phyloP scores from a whole-genome alignment of 2,888 invertebrate genomes.

The Gisinianus flammeolus region DNA sequence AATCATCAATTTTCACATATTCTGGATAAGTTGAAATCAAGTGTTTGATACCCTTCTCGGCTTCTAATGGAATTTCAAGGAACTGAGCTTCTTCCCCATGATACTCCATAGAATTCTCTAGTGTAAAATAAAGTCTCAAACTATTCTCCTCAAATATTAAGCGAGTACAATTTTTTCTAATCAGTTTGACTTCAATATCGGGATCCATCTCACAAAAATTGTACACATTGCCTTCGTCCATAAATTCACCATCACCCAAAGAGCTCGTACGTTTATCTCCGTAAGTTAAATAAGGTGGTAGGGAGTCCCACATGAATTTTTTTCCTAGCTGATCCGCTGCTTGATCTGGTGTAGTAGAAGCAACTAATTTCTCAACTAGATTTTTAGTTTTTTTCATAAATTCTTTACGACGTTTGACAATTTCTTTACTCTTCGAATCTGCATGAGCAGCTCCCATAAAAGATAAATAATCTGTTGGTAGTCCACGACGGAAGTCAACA shows the following conservation, averaged over 20 bases:
- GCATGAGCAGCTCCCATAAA: constrained; percentile 75
- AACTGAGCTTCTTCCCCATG: constrained; percentile 79
- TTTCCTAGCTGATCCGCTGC: constrained; percentile 88
- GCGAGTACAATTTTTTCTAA: constrained; percentile 51
- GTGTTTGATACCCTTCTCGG: constrained; percentile 73
- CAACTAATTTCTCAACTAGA: constrained; percentile 68
- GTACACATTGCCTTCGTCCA: constrained; percentile 70
- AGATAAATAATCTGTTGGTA: constrained; percentile 79
- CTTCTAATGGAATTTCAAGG: constrained; percentile 74
- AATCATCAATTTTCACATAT: constrained; percentile 73
- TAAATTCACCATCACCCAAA: constrained; percentile 73
- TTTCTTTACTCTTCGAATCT: constrained; percentile 62
- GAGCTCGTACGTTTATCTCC: constrained; percentile 74
- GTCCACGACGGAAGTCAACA: constrained; percentile 74
- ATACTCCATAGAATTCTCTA: constrained; percentile 75
- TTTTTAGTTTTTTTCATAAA: constrained; percentile 63
- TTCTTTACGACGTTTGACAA: constrained; percentile 63
- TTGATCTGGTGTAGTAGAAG: constrained; percentile 65
- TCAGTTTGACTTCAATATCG: constrained; percentile 65
- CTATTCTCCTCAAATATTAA: constrained; percentile 60
- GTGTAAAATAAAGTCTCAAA: constrained; percentile 76
- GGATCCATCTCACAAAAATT: constrained; percentile 72
- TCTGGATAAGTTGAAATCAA: constrained; percentile 78
- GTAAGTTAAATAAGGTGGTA: constrained; percentile 80
- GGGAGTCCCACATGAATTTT: constrained; percentile 80